Evolutionary conservation across 2,113 vertebrate genomes (phyloP).

Genomic region (Cyrtonyx montezumae): DNA sequence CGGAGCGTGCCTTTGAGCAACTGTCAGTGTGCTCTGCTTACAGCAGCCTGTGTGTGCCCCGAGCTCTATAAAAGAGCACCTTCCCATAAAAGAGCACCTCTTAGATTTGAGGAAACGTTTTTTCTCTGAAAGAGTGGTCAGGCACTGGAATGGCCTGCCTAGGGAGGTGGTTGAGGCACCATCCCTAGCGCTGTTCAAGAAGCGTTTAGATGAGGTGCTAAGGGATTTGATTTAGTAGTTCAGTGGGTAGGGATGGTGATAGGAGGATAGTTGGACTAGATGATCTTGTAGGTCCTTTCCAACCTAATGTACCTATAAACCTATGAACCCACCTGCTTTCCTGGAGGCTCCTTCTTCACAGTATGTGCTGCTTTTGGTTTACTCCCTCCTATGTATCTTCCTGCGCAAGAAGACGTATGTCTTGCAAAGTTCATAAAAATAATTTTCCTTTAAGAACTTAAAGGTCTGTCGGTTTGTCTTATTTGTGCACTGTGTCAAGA

Average conservation of each 20-base stretch:
- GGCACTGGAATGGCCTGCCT: no score
- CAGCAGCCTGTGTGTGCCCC: neutral
- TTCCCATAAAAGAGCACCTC: no score
- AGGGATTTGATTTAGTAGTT: no score
- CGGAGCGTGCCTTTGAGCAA: neutral
- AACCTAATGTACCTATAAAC: no score
- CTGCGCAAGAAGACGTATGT: neutral
- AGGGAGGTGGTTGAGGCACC: no score
- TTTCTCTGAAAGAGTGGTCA: no score
- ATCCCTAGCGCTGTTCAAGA: no score
- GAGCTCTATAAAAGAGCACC: neutral
- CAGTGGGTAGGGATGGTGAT: no score
- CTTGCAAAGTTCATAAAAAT: neutral
- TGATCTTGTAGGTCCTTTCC: no score
- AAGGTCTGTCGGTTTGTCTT: neutral
- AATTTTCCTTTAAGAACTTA: neutral
- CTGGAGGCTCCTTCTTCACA: rapidly evolving
- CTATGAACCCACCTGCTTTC: neutral
- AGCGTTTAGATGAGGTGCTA: no score
- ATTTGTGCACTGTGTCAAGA: neutral
- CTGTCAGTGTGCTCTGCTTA: neutral
- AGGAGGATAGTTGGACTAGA: no score
- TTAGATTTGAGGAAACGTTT: no score
- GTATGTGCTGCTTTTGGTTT: neutral
- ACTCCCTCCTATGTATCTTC: neutral